Conservation (phyloP, 1,140 invertebrate genomes). For the Drosophila kohkoa region DNA sequence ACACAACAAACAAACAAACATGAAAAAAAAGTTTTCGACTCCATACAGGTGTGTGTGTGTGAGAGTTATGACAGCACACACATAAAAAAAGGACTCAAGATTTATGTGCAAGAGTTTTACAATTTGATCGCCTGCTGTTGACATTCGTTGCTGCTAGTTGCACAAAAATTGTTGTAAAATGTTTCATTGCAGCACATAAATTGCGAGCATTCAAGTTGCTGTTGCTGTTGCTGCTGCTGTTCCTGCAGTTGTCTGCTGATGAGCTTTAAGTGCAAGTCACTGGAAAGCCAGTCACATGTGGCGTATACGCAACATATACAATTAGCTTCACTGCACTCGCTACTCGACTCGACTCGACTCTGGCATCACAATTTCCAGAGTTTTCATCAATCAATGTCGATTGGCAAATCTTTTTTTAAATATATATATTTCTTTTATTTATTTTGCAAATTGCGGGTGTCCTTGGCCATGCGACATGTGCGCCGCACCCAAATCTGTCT, state of each 20-base stretch:
- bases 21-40: constrained; percentile 31
- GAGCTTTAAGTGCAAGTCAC: constrained; percentile 55
- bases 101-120: constrained; percentile 78
- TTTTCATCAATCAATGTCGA: constrained; percentile 80
- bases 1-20: background rate
- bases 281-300: constrained; percentile 27
- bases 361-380: constrained; percentile 63
- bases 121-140: constrained; percentile 75
- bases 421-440: background rate
- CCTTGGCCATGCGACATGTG: constrained; percentile 14
- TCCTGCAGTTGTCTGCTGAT: constrained; percentile 46
- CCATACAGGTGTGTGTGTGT: constrained; percentile 57
- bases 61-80: constrained; percentile 63
- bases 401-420: constrained; percentile 58
- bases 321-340: constrained; percentile 49
- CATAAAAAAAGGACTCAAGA: constrained; percentile 59
- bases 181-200: constrained; percentile 73
- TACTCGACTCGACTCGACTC: background rate
- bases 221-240: background rate
- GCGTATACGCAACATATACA: constrained; percentile 60
- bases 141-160: constrained; percentile 65
- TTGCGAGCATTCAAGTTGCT: constrained; percentile 49
- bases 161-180: constrained; percentile 54
- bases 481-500: constrained; percentile 6
- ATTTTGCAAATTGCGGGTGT: background rate